Evolutionary conservation across 1,140 invertebrate genomes (phyloP).

Genomic region (Heliconius hermathena): DNA sequence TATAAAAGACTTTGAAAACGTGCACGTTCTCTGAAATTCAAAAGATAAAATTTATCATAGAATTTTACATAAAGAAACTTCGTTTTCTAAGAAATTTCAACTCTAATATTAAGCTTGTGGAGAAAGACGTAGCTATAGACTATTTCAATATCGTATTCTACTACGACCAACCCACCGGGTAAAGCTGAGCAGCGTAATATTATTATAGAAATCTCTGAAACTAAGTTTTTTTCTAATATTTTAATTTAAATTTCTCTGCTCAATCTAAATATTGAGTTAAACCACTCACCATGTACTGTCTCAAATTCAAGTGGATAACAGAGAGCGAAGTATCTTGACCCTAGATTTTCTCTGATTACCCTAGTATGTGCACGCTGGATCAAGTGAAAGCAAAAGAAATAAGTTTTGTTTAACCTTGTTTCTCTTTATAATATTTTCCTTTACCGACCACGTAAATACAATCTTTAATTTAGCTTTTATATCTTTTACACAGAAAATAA

Average conservation of each 20-base stretch:
- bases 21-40: background rate
- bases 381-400: too few relatives aligned
- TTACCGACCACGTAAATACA: too few relatives aligned
- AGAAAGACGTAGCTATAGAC: background rate
- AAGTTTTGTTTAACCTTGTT: too few relatives aligned
- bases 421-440: too few relatives aligned
- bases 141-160: background rate
- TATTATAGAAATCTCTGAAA: too few relatives aligned
- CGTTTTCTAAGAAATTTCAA: background rate
- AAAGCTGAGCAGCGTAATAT: background rate
- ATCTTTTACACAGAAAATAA: background rate
- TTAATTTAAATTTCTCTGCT: too few relatives aligned
- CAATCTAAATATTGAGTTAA: too few relatives aligned
- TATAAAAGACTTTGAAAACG: background rate
- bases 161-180: background rate
- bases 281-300: background rate
- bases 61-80: background rate
- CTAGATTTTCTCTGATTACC: background rate
- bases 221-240: too few relatives aligned
- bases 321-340: background rate
- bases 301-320: background rate
- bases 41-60: background rate
- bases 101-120: background rate
- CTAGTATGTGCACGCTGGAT: too few relatives aligned
- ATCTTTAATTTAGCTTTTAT: too few relatives aligned